A percentile compares a stretch with the other conserved stretches of the same genome.
Conservation (phyloP, 2,113 vertebrate species). For the Neogale vison region DNA sequence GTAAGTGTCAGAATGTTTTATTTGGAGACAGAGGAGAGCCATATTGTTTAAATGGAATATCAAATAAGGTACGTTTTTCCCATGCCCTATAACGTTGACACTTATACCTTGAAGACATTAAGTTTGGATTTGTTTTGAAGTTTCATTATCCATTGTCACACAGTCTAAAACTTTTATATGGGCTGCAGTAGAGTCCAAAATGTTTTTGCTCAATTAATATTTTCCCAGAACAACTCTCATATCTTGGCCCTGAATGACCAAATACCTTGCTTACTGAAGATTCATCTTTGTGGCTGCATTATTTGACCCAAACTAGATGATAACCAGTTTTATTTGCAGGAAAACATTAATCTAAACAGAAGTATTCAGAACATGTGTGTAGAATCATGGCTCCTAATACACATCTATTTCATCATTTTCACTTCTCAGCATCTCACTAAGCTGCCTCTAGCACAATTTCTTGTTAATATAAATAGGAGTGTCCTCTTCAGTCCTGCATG, state of each 20-base stretch:
- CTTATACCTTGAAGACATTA: background rate
- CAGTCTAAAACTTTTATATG: background rate
- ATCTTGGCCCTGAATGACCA: constrained; percentile 60
- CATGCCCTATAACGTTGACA: background rate
- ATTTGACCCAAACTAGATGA: constrained; percentile 71
- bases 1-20: background rate
- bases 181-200: constrained; percentile 52
- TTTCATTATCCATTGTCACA: background rate
- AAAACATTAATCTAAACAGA: constrained; percentile 82
- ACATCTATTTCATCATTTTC: constrained; percentile 73
- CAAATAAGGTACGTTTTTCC: background rate
- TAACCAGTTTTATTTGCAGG: constrained; percentile 79
- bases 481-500: background rate
- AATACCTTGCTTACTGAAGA: constrained; percentile 67
- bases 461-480: background rate
- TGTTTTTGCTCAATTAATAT: constrained; percentile 73
- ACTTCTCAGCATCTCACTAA: constrained; percentile 6
- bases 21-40: background rate
- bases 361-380: constrained; percentile 76
- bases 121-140: constrained; percentile 34
- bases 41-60: background rate
- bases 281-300: constrained; percentile 74
- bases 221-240: constrained; percentile 76
- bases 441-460: constrained; percentile 49
- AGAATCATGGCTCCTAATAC: constrained; percentile 72